Evolutionary conservation across 2,888 invertebrate genomes (phyloP), one percentile per base, ranked within the genome.

Genomic region (Deilephila elpenor): DNA sequence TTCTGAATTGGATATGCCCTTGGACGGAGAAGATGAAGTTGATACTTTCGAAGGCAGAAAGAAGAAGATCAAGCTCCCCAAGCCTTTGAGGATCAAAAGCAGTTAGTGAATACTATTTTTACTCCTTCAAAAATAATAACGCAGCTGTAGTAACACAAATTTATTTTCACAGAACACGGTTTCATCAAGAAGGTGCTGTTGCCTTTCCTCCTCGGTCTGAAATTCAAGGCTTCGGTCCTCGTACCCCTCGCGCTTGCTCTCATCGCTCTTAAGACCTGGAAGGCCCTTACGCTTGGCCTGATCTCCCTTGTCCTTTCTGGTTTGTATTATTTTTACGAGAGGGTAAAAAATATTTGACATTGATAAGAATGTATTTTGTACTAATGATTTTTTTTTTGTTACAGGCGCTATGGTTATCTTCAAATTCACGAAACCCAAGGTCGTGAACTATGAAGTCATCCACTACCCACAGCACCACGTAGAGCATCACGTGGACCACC

Each of bases 221-320:
- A 98, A 90, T 97, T 98, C 95, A 98, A 98, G 91, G 97, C 98
- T 71, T 97, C 97, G 29, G 97, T 98, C 51, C 89, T 98, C 82
- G 97, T 98, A 61, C 98, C 98, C 0, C 90, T 98, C 76, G 97
- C 97, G 19, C 95, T 98, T 74, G 97, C 97, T 56, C 92, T 98
- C 75, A 98, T 98, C 84, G 98, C 98, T 0, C 94, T 98, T 74
- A 98, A 98, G 91, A 98, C 98, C 20, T 98, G 98, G 98, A 98
- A 98, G 89, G 98, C 98, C 61, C 94, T 98, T 81, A 98, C 98
- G 11, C 95, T 98, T 79, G 98, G 98, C 76, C 96, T 98, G 5
- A 96, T 98, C 75, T 98, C 98, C 3, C 92, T 98, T 85, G 98
- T 98, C 34, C 94, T 98, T 67, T 97, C 98, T 78, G 98, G 97